Conservation (phyloP, 2,113 vertebrate species). For the rabbit (Oryctolagus cuniculus) region mOryCun1.1 NC_091438.1:3830501-3831000, state of each 20-base stretch:
- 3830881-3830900: neutral
- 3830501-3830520: neutral
- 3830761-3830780: neutral
- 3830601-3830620: too few relatives aligned
- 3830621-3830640: neutral
- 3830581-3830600: neutral
- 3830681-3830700: neutral
- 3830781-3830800: fast-evolving
- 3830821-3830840: neutral
- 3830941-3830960: neutral
- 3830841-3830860: neutral
- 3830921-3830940: neutral
- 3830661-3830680: neutral
- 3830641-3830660: neutral
- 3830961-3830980: neutral
- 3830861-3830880: constrained; percentile 47
- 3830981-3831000: constrained; percentile 17
- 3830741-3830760: neutral
- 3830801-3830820: too few relatives aligned
- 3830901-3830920: constrained; percentile 16
- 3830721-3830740: neutral
- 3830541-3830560: neutral
- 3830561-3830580: neutral
- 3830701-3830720: neutral
- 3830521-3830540: too few relatives aligned